Evolutionary conservation across 2,888 invertebrate species (phyloP).

Genomic region (Macrosoma leucophasiata): DNA sequence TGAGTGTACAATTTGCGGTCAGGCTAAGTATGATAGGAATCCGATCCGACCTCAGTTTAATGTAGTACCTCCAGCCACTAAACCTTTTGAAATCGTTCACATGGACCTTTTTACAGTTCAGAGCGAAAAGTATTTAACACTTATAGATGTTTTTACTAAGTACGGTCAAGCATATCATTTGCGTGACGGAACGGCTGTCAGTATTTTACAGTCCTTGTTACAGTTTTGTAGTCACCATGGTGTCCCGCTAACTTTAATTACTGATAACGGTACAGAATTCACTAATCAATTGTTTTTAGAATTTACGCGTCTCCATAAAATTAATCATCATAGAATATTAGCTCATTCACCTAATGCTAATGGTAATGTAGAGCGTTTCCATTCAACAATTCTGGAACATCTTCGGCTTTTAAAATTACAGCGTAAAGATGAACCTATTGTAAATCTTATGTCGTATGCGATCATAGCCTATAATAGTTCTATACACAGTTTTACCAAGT

Average conservation of each 20-base stretch:
- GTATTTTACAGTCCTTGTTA: constrained; percentile 9
- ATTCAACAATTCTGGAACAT: constrained; percentile 17
- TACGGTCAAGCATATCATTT: constrained; percentile 19
- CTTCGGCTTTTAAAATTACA: neutral
- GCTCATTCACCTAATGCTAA: constrained; percentile 24
- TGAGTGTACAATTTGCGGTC: constrained; percentile 22
- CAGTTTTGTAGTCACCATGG: constrained; percentile 16
- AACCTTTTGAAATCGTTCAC: constrained; percentile 23
- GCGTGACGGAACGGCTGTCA: constrained; percentile 10
- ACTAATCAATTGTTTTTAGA: constrained; percentile 17
- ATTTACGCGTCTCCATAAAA: too few species aligned
- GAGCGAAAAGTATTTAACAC: constrained; percentile 14
- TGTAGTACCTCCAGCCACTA: constrained; percentile 20
- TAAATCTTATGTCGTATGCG: constrained; percentile 5
- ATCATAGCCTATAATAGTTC: constrained; percentile 2
- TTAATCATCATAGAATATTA: constrained; percentile 8
- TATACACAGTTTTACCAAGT: constrained; percentile 1
- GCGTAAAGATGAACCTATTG: neutral
- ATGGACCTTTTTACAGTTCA: constrained; percentile 17
- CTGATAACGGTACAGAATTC: constrained; percentile 22
- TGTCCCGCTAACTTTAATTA: constrained; percentile 15
- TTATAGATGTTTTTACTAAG: constrained; percentile 16
- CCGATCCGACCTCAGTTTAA: constrained; percentile 20
- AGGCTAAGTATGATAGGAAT: constrained; percentile 24
- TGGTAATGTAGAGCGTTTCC: constrained; percentile 24